Evolutionary conservation across 2,888 invertebrate genomes (phyloP).

Genomic region (Sesia apiformis): DNA sequence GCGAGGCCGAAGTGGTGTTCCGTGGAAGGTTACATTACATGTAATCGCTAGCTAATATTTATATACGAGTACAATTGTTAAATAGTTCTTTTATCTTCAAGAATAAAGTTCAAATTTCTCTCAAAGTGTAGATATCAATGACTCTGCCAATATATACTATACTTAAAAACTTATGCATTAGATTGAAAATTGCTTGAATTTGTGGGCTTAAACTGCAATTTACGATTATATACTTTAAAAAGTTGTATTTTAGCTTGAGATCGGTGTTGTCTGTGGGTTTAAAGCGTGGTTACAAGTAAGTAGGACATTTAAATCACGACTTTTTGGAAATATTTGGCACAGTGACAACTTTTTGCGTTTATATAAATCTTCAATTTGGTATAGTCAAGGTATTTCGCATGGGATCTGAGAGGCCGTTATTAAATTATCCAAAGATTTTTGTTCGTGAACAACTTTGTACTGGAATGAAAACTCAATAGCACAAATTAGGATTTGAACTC

Average conservation of each 20-base stretch:
- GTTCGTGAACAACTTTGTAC: no score
- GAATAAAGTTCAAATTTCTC: background rate
- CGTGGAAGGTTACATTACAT: conserved; percentile 42
- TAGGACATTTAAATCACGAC: conserved; percentile 20
- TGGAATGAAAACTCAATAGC: no score
- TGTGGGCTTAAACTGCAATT: no score
- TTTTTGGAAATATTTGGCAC: conserved; percentile 23
- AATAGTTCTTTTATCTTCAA: background rate
- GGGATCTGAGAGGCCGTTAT: no score
- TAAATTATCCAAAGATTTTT: no score
- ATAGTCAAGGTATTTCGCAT: no score
- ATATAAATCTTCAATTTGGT: no score
- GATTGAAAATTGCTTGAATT: background rate
- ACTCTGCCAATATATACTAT: background rate
- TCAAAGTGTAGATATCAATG: background rate
- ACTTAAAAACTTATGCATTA: background rate
- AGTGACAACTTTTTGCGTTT: conserved; percentile 13
- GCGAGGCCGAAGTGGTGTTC: conserved; percentile 41
- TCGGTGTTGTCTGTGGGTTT: no score
- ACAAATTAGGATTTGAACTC: no score
- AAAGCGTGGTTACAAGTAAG: background rate
- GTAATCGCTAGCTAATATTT: conserved; percentile 6
- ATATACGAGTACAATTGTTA: background rate
- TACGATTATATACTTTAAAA: no score
- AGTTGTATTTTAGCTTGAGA: no score